phyloP scores from a whole-genome alignment of 2,113 vertebrate genomes.

The Dasyurus viverrinus region DNA sequence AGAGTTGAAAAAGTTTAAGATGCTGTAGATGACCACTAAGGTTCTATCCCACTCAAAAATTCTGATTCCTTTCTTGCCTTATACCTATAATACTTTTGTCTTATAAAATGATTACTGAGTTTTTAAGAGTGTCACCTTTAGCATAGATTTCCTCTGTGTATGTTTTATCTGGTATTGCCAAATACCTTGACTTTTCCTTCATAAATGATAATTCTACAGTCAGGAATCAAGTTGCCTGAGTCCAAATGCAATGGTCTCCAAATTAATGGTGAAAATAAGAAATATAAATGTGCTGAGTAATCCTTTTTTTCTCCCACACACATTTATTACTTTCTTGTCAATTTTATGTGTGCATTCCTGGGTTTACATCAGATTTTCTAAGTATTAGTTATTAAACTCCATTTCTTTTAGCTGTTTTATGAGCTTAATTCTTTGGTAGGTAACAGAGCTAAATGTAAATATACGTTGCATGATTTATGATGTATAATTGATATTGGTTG shows the following conservation, averaged over 20 bases:
- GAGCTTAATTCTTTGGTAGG: not conserved
- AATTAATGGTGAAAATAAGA: not conserved
- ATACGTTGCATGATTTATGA: too few species aligned
- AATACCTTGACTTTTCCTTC: not conserved
- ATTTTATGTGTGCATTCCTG: not conserved
- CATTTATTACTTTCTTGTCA: not conserved
- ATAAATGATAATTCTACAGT: not conserved
- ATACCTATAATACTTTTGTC: not conserved
- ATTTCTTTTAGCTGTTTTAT: not conserved
- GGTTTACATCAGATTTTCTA: not conserved
- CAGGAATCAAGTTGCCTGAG: not conserved
- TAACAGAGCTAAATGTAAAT: too few species aligned
- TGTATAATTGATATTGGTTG: too few species aligned
- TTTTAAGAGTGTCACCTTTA: not conserved
- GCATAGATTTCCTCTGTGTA: not conserved
- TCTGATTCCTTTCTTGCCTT: not conserved
- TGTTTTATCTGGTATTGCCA: not conserved
- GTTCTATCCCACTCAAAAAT: not conserved
- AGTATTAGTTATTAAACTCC: not conserved
- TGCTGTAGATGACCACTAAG: not conserved
- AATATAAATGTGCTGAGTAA: too few species aligned
- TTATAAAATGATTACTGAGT: not conserved
- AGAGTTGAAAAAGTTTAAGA: too few species aligned
- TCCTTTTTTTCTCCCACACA: not conserved
- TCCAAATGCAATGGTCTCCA: not conserved